Conservation (phyloP, 2,888 invertebrate genomes). For the Melinopterus prodromus region DNA sequence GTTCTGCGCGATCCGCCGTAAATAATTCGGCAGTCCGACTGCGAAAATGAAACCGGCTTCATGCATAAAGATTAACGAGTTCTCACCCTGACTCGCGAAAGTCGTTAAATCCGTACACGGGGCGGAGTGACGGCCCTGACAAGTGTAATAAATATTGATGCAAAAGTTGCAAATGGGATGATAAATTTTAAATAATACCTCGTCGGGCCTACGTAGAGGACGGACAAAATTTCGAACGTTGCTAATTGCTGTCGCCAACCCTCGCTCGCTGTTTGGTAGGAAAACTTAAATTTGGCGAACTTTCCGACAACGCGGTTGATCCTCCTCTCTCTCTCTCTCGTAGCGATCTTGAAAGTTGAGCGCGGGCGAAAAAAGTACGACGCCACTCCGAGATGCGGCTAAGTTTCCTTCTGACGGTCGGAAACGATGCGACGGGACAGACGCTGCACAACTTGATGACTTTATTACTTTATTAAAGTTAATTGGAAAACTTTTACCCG, state of each 20-base stretch:
- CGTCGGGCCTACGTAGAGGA: not conserved
- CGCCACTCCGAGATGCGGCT: not conserved
- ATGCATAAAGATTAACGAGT: slow-evolving; percentile 4
- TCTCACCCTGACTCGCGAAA: not conserved
- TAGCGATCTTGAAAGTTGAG: not conserved
- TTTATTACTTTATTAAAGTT: slow-evolving; percentile 22
- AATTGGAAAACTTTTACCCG: slow-evolving; percentile 21
- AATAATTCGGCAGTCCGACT: not conserved
- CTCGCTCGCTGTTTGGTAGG: slow-evolving; percentile 7
- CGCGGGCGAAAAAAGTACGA: not conserved
- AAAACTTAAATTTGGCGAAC: not conserved
- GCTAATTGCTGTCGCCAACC: slow-evolving; percentile 9
- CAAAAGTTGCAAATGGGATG: slow-evolving; percentile 23
- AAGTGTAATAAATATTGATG: slow-evolving; percentile 31
- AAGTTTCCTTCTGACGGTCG: slow-evolving; percentile 14
- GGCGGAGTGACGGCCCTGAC: slow-evolving; percentile 8
- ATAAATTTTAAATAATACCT: slow-evolving; percentile 31
- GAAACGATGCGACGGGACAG: slow-evolving; percentile 13
- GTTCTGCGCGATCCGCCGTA: not conserved
- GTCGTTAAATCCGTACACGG: not conserved
- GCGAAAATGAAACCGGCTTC: not conserved
- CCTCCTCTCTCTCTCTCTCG: too few relatives aligned
- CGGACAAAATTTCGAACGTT: slow-evolving; percentile 10
- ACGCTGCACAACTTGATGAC: slow-evolving; percentile 7
- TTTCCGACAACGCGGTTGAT: slow-evolving; percentile 10